Percentiles rank a stretch among this genome's conserved stretches.
phyloP scores from a whole-genome alignment of 2,888 invertebrate genomes.

The Drosophila recens region DNA sequence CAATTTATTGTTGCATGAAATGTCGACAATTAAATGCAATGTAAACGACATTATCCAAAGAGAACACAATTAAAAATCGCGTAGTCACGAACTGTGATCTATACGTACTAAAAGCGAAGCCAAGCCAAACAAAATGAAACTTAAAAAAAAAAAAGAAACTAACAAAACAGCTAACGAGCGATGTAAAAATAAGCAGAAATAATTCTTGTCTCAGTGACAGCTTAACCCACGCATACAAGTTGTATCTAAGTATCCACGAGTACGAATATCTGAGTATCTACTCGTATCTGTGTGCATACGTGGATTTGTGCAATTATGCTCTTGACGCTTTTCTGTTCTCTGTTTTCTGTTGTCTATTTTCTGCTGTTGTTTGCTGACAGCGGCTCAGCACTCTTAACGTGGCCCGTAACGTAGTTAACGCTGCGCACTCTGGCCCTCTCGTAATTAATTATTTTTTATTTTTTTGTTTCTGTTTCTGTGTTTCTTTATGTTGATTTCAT shows the following conservation, averaged over 20 bases:
- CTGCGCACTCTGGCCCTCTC: slow-evolving; percentile 10
- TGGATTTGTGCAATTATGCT: slow-evolving; percentile 67
- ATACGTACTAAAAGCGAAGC: slow-evolving; percentile 30
- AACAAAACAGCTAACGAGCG: slow-evolving; percentile 48
- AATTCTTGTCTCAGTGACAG: slow-evolving; percentile 79
- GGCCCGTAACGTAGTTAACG: slow-evolving; percentile 37
- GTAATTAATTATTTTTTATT: slow-evolving; percentile 50
- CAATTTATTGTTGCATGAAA: slow-evolving; percentile 75
- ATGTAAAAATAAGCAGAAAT: slow-evolving; percentile 80
- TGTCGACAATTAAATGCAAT: slow-evolving; percentile 78
- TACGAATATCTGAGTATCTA: slow-evolving; percentile 27
- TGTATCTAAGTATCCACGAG: slow-evolving; percentile 27
- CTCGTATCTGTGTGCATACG: slow-evolving; percentile 19
- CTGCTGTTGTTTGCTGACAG: slow-evolving; percentile 57
- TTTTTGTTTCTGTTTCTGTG: slow-evolving; percentile 5
- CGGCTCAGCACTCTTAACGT: slow-evolving; percentile 55
- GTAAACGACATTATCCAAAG: slow-evolving; percentile 57
- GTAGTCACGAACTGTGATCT: slow-evolving; percentile 69
- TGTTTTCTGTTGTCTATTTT: slow-evolving; percentile 31
- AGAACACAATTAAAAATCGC: slow-evolving; percentile 58
- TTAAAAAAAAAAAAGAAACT: slow-evolving; percentile 13
- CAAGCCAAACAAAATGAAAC: slow-evolving; percentile 7
- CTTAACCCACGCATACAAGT: slow-evolving; percentile 72
- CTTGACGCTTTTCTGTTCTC: slow-evolving; percentile 33
- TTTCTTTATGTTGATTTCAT: slow-evolving; percentile 24